phyloP scores from a whole-genome alignment of 2,113 vertebrate genomes.

The Taurulus bubalis region DNA sequence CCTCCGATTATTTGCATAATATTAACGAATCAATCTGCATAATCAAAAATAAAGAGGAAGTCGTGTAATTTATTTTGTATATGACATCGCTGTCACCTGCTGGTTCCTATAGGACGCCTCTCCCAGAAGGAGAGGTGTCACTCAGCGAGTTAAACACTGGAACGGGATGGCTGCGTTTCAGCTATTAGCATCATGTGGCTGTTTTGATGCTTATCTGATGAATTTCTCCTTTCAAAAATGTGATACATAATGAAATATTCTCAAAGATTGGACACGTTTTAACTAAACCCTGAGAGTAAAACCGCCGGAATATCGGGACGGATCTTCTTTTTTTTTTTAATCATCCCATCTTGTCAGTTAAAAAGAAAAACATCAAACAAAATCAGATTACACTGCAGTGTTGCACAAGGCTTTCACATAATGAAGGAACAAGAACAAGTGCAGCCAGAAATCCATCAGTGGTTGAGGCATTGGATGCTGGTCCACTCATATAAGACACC shows the following conservation, averaged over 20 bases:
- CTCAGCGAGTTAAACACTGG: conserved; percentile 33
- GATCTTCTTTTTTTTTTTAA: neutral
- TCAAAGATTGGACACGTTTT: neutral
- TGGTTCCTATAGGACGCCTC: conserved; percentile 18
- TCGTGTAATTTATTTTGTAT: conserved; percentile 1
- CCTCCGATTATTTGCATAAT: conserved; percentile 35
- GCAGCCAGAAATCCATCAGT: neutral
- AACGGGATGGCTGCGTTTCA: no score
- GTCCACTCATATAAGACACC: neutral
- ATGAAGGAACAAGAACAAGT: neutral
- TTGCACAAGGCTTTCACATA: neutral
- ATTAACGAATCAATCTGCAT: conserved; percentile 59
- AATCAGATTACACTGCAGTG: neutral
- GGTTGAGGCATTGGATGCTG: neutral
- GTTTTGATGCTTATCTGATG: conserved; percentile 3
- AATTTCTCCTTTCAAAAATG: neutral
- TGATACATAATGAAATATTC: neutral
- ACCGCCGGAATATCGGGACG: neutral
- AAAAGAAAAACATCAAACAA: neutral
- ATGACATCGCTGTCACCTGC: conserved; percentile 33
- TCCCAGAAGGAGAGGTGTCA: conserved; percentile 38
- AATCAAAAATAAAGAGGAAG: conserved; percentile 19
- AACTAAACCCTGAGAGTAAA: neutral
- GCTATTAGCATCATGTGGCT: conserved; percentile 14
- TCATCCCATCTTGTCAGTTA: neutral